A percentile compares a stretch with the other conserved stretches of the same genome.
Evolutionary conservation across 2,888 invertebrate genomes (phyloP).

Genomic region (Mesorhabditis spiculigera): DNA sequence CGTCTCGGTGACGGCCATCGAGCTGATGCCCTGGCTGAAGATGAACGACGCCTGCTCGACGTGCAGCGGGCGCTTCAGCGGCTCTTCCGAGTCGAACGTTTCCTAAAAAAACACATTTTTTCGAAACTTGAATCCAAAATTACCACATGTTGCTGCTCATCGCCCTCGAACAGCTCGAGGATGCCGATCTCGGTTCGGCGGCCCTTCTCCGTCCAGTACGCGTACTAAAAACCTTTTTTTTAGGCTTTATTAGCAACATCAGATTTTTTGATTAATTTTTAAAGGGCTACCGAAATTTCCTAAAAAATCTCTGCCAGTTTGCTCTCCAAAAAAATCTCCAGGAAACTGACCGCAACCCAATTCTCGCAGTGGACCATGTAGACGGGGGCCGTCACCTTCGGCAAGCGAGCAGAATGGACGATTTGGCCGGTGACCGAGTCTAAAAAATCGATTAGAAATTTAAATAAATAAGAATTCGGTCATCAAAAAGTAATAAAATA

Average conservation of each 20-base stretch:
- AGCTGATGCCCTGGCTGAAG: slow-evolving; percentile 74
- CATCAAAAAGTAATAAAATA: not conserved
- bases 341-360: slow-evolving; percentile 73
- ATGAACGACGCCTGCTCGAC: slow-evolving; percentile 82
- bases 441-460: too few species aligned
- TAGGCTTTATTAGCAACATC: not conserved
- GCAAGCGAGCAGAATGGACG: slow-evolving; percentile 79
- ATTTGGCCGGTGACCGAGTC: slow-evolving; percentile 83
- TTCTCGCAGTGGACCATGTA: slow-evolving; percentile 92
- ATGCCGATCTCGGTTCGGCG: slow-evolving; percentile 86
- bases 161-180: slow-evolving; percentile 89
- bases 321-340: not conserved
- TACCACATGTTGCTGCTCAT: slow-evolving; percentile 57
- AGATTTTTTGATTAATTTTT: not conserved
- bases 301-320: too few species aligned
- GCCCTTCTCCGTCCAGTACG: slow-evolving; percentile 87
- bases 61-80: slow-evolving; percentile 63
- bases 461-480: too few species aligned
- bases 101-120: slow-evolving; percentile 12
- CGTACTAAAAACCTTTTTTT: slow-evolving; percentile 67
- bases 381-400: slow-evolving; percentile 78
- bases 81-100: slow-evolving; percentile 77
- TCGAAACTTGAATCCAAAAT: slow-evolving; percentile 4
- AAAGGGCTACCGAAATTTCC: not conserved
- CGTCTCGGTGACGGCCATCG: slow-evolving; percentile 82